Evolutionary conservation across 1,140 invertebrate genomes (phyloP).

Genomic region (Pachyrhynchus sulphureomaculatus): DNA sequence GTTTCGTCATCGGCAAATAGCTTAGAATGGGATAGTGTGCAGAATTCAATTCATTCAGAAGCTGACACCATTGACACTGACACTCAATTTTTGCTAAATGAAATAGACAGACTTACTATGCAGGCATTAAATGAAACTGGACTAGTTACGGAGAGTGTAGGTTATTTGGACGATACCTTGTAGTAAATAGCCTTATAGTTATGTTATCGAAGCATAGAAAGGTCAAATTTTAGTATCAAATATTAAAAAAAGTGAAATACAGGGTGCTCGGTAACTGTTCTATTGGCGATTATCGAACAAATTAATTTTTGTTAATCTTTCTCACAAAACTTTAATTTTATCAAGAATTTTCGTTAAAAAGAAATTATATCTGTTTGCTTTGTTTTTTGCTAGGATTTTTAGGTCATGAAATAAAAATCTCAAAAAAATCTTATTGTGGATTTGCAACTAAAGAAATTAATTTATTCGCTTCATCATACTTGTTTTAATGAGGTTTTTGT

Average conservation of each 20-base stretch:
- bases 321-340: no score
- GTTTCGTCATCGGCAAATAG: slow-evolving; percentile 59
- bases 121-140: slow-evolving; percentile 58
- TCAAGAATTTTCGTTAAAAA: no score
- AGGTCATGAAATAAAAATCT: no score
- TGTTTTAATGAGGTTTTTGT: no score
- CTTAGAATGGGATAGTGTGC: slow-evolving; percentile 60
- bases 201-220: background rate
- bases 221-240: background rate
- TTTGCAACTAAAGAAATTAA: no score
- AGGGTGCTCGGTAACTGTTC: background rate
- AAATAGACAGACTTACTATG: slow-evolving; percentile 58
- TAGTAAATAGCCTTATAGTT: slow-evolving; percentile 10
- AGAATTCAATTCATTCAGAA: slow-evolving; percentile 51
- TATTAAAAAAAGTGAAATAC: no score
- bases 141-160: background rate
- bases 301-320: no score
- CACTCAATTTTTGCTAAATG: slow-evolving; percentile 56
- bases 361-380: no score
- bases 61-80: slow-evolving; percentile 53
- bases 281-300: no score
- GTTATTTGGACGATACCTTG: slow-evolving; percentile 22
- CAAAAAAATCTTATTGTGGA: no score
- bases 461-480: no score
- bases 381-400: no score